Evolutionary conservation across 2,888 invertebrate genomes (phyloP).

Genomic region (Cepaea hortensis): DNA sequence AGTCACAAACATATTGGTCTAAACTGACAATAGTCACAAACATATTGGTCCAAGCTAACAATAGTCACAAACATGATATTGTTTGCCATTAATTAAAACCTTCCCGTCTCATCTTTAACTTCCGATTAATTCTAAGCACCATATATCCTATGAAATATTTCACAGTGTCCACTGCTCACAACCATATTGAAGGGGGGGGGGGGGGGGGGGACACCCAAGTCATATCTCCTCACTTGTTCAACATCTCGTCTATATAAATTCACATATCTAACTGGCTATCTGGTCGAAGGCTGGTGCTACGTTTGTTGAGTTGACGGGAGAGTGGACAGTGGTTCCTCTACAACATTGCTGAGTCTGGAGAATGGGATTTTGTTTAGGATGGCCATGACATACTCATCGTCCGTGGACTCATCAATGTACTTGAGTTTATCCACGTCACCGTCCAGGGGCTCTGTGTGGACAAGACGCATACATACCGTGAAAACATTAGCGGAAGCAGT

Average conservation of each 20-base stretch:
- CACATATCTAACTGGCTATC: not conserved
- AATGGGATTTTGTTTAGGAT: not conserved
- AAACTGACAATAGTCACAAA: too few species aligned
- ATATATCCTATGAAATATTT: too few species aligned
- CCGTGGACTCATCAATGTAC: not conserved
- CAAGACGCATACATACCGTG: not conserved
- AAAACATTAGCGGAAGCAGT: not conserved
- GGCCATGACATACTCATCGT: not conserved
- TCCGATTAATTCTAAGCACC: too few species aligned
- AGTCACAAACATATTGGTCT: too few species aligned
- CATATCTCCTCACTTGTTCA: not conserved
- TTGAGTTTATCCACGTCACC: not conserved
- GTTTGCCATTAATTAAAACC: too few species aligned
- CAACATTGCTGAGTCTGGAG: not conserved
- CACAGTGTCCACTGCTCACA: too few species aligned
- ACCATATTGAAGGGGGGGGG: too few species aligned
- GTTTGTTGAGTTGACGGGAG: not conserved
- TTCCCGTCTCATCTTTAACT: too few species aligned
- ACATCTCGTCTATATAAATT: not conserved
- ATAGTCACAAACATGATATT: too few species aligned
- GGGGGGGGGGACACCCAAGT: too few species aligned
- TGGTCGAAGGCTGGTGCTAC: not conserved
- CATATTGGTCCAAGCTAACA: too few species aligned
- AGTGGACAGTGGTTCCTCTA: not conserved
- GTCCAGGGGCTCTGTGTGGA: not conserved